Evolutionary conservation across 2,888 invertebrate species (phyloP), one percentile per base, ranked within the genome.

Genomic region (Nomada fabriciana): DNA sequence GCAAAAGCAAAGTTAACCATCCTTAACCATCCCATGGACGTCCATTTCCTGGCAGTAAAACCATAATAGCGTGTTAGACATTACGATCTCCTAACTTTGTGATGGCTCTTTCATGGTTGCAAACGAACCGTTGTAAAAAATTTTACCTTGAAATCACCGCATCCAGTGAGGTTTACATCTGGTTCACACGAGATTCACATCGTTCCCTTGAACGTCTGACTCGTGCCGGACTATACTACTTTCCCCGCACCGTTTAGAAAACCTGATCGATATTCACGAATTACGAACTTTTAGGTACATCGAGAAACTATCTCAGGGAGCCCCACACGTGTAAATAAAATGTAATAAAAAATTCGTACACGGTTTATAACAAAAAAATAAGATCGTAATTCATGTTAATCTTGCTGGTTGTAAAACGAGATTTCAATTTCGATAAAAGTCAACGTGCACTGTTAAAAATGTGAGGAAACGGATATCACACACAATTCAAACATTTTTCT

Each of bases 111-210:
- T 23, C 60, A 10, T 11, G 67, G 42, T 50, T 71, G 73, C 75
- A 79, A 83, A 78, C 71, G 74, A 64, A 68, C 71, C 69, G 78
- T 52, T 79, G 83, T 79, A 36, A 73, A 84, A 83, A 83, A 70
- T 79, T 65, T 61, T 65, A 73, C 5, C 53, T 20, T 7, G 47
- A 42, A 52, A 59, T 59, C 43, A 50, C 50, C 57, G 29, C 29
- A 20, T 42, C 47, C 25, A 43, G 25, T 43, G n/a, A 20, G 25
- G 25, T 43, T 65, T 63, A 60, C 61, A 55, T 20, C 25, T 20
- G 59, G n/a, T 36, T 71, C 67, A 53, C 63, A 18, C 64, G 29
- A 53, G 43, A 23, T 67, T 75, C 57, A n/a, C 25, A 59, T 47
- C 36, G 68, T 72, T 67, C 64, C 50, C 57, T 61, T 55, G 25